Evolutionary conservation across 2,888 invertebrate species (phyloP).

Genomic region (Sussaba pulchella): DNA sequence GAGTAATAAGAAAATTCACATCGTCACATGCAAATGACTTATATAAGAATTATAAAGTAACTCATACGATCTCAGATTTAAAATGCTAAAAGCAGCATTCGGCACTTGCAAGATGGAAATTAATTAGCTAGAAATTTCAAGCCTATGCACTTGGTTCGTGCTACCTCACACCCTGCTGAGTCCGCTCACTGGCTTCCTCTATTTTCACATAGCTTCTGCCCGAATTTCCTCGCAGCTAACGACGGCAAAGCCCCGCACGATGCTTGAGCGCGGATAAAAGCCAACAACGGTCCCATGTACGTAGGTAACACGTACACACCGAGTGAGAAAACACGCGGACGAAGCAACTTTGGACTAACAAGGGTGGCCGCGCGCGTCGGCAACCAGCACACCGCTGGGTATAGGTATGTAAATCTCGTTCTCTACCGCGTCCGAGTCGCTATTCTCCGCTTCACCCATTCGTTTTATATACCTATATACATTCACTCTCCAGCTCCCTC

Average conservation of each 20-base stretch:
- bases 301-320: constrained; percentile 7
- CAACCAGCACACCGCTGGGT: constrained; percentile 48
- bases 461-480: constrained; percentile 25
- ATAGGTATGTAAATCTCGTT: constrained; percentile 78
- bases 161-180: constrained; percentile 32
- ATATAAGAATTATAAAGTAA: background rate
- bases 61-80: background rate
- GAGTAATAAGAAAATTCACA: no score
- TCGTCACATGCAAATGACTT: no score
- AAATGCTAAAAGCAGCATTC: background rate
- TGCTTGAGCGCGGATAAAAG: constrained; percentile 78
- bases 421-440: constrained; percentile 74
- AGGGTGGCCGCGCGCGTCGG: constrained; percentile 72
- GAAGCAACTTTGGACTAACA: constrained; percentile 81
- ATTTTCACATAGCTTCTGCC: constrained; percentile 55
- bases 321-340: constrained; percentile 72
- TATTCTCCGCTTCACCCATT: constrained; percentile 64
- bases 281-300: constrained; percentile 65
- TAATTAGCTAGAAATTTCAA: constrained; percentile 11
- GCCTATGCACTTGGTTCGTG: constrained; percentile 10
- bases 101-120: background rate
- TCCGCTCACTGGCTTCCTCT: constrained; percentile 13
- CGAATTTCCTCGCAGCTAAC: constrained; percentile 74
- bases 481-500: constrained; percentile 38
- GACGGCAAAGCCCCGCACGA: constrained; percentile 69